A percentile compares a stretch with the other conserved stretches of the same genome.
Conservation (phyloP, 2,113 vertebrate species). For the Protobothrops mucrosquamatus region DNA sequence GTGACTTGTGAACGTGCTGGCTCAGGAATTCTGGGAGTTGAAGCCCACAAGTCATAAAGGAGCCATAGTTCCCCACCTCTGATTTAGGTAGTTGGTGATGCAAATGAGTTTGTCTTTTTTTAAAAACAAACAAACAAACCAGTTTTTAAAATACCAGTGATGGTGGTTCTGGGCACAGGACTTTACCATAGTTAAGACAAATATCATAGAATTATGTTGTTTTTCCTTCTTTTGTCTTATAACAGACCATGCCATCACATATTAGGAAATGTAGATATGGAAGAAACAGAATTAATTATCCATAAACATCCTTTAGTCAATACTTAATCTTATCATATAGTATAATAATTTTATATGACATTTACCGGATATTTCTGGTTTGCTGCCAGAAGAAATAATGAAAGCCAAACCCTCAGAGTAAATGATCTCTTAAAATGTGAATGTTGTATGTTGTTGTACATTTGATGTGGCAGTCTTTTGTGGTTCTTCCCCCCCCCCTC, state of each 20-base stretch:
- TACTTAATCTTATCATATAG: not conserved
- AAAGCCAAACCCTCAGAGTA: not conserved
- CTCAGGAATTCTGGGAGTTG: too few species aligned
- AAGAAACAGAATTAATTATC: not conserved
- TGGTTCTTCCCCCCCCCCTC: not conserved
- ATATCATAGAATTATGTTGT: too few species aligned
- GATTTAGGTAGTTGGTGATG: too few species aligned
- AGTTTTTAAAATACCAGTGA: too few species aligned
- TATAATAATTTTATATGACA: not conserved
- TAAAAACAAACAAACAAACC: too few species aligned
- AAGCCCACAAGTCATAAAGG: not conserved
- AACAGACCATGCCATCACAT: too few species aligned
- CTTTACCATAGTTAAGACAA: too few species aligned
- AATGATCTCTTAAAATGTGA: not conserved
- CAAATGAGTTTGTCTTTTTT: too few species aligned
- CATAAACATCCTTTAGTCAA: accelerated
- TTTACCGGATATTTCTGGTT: not conserved
- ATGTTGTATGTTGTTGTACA: not conserved
- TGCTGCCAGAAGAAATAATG: not conserved
- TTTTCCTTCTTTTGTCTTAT: too few species aligned
- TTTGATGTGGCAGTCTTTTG: not conserved
- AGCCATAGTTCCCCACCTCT: not conserved
- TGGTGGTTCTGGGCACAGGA: too few species aligned
- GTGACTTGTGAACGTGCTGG: not conserved
- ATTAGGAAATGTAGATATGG: too few species aligned